Evolutionary conservation across 2,888 invertebrate species (phyloP), one percentile per base, ranked within the genome.

Genomic region (Ditylenchus weischeri): DNA sequence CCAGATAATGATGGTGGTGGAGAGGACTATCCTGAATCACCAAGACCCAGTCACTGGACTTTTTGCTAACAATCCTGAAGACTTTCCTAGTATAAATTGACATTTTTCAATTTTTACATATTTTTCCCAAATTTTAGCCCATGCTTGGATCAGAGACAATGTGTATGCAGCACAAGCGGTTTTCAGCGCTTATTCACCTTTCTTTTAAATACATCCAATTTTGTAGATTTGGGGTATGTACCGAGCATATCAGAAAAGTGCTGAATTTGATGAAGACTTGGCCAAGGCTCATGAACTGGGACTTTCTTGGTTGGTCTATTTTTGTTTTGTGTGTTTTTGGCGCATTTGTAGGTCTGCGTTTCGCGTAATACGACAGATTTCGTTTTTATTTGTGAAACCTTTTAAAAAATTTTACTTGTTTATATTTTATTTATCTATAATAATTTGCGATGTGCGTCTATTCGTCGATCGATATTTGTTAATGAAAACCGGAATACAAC

Each of bases 61-160:
- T 65, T 91, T 99, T 83, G 93, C 95, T 62, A 91, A 93, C 10
- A 91, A 80, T 51, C 71, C 61, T 0, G 57, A 73, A 50, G 76
- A 76, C 38, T 81, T 79, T 69, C 79, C 79, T 50, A 76, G 79
- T 79, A 43, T 69, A 18, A 89, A 7, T n/a, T 57, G 15, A 50
- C 38, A 35, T 54, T 35, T 50, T 69, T 64, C 6, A 23, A 8
- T 21, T 5, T 54, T 67, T 57, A 54, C 91, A 91, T 83, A 38
- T 43, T 21, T 57, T 63, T 19, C 51, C 62, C 13, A 88, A n/a
- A 29, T n/a, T 59, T 69, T 58, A 79, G 80, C 90, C 68, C 95
- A 98, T 86, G 95, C 96, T 0, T 99, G 98, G 98, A 91, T 98
- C 72, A 88, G 98, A 60, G 98, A 99, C 84, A 98, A 98, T 86